phyloP scores from a whole-genome alignment of 2,113 vertebrate genomes.

The Odocoileus virginianus region DNA sequence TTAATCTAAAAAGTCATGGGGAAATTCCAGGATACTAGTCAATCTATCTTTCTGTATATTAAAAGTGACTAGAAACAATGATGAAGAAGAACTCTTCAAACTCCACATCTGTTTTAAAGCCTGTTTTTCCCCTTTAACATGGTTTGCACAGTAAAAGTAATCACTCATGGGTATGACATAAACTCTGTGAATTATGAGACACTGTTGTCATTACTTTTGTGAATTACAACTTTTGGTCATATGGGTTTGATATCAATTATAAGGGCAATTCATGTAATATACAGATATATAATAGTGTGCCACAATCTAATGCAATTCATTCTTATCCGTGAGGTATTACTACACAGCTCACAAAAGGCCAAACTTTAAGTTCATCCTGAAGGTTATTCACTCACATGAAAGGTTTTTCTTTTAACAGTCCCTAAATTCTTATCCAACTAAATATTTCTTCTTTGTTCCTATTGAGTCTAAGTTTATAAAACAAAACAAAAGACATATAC shows the following conservation, averaged over 20 bases:
- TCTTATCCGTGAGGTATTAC: slow-evolving; percentile 9
- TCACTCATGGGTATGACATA: slow-evolving; percentile 67
- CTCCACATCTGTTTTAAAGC: not conserved
- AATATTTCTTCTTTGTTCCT: not conserved
- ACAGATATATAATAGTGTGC: slow-evolving; percentile 47
- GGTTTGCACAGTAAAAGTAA: slow-evolving; percentile 59
- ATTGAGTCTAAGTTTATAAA: not conserved
- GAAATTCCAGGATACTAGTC: not conserved
- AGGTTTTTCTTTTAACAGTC: not conserved
- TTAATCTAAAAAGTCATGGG: not conserved
- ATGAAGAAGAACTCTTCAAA: not conserved
- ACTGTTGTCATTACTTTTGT: slow-evolving; percentile 63
- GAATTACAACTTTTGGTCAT: slow-evolving; percentile 74
- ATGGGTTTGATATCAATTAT: slow-evolving; percentile 66
- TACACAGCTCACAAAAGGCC: slow-evolving; percentile 39
- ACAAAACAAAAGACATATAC: not conserved
- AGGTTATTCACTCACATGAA: slow-evolving; percentile 54
- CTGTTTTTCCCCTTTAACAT: slow-evolving; percentile 41
- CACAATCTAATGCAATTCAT: slow-evolving; percentile 25
- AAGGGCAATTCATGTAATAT: slow-evolving; percentile 59
- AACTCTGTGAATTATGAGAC: slow-evolving; percentile 74
- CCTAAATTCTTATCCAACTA: not conserved
- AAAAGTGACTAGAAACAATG: not conserved
- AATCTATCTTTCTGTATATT: not conserved
- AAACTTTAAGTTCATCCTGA: slow-evolving; percentile 44